These are phyloP conservation scores for Pseudomyrmex pallidus DNA, from an alignment of 1,140 invertebrate genomes.

Conservation along the genomic window DNA sequence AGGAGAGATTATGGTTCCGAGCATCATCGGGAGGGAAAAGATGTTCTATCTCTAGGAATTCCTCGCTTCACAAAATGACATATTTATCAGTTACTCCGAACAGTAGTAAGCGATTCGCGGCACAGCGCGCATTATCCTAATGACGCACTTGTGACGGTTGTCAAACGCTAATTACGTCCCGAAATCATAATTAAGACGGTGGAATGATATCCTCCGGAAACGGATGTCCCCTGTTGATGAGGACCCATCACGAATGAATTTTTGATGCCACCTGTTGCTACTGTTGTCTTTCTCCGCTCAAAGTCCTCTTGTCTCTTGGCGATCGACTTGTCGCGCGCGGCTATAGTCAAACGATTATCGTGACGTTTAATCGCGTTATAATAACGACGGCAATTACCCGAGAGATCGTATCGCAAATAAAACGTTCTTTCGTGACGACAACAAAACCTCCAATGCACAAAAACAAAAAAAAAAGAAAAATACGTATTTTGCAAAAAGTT, in stretches of 20 bases:
- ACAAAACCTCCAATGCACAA: not conserved
- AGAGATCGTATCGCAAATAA: not conserved
- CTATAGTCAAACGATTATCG: constrained; percentile 5
- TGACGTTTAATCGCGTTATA: not conserved
- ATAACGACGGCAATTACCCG: not conserved
- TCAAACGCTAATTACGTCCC: constrained; percentile 25
- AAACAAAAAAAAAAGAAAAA: not conserved
- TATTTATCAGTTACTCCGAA: not conserved
- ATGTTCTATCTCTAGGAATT: not conserved
- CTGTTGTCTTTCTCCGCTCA: constrained; percentile 18
- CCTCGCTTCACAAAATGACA: constrained; percentile 4
- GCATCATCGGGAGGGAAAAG: not conserved
- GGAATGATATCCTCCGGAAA: constrained; percentile 63
- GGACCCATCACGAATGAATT: constrained; percentile 74
- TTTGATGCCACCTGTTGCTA: constrained; percentile 79
- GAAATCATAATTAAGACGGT: constrained; percentile 64
- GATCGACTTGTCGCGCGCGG: not conserved
- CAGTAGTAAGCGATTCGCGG: not conserved
- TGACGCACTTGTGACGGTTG: constrained; percentile 4
- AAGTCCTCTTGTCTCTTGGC: constrained; percentile 32
- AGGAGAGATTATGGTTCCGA: constrained; percentile 2
- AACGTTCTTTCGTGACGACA: too few species aligned
- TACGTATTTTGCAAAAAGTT: too few species aligned
- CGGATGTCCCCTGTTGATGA: constrained; percentile 70
- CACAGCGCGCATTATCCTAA: constrained; percentile 15